Evolutionary conservation across 2,797 vertebrate species (phyloP), one percentile per base, ranked within the genome.

Genomic region (Epinephelus coioides): DNA sequence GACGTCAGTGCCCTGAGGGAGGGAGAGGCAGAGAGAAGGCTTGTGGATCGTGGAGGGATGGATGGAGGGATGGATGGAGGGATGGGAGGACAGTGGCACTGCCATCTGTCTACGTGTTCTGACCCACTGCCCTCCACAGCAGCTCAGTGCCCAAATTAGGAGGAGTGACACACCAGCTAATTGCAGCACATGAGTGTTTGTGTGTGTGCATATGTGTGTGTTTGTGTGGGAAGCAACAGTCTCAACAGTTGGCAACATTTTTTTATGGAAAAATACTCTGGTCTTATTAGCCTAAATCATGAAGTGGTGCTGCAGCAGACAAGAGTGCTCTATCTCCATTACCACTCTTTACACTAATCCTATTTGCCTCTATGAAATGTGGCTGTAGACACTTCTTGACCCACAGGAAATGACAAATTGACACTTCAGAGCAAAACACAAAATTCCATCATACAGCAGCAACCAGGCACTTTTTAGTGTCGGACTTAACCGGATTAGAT

Each of bases 61-160:
- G 69, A 71, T 50, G 61, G 76, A 83, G 82, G 65, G 59, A 80
- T 63, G 82, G 74, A 71, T 50, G 62, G 76, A 83, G 82, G 65
- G 59, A 80, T 64, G 82, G 74, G 82, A 77, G 82, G 68, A 81
- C 27, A 75, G 81, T 81, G 88, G 86, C 88, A 83, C 82, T 85
- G 89, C 93, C 94, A 94, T 94, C 94, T 95, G 95, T 95, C 92
- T 93, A 21, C 86, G 87, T 93, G 91, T 91, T 92, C 92, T 94
- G 94, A 95, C 93, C 93, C 91, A 89, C 75, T 94, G 93, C 84
- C 93, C 94, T 92, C 84, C 88, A 89, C 90, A 84, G 86, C 70
- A 68, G 85, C 86, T 87, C 84, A 47, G 38, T 83, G 85, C 88
- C 86, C 83, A 94, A 92, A 95, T 95, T 91, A 94, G 92, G 83